Conservation (phyloP, 2,888 invertebrate species). For the Mesochorus sp. region DNA sequence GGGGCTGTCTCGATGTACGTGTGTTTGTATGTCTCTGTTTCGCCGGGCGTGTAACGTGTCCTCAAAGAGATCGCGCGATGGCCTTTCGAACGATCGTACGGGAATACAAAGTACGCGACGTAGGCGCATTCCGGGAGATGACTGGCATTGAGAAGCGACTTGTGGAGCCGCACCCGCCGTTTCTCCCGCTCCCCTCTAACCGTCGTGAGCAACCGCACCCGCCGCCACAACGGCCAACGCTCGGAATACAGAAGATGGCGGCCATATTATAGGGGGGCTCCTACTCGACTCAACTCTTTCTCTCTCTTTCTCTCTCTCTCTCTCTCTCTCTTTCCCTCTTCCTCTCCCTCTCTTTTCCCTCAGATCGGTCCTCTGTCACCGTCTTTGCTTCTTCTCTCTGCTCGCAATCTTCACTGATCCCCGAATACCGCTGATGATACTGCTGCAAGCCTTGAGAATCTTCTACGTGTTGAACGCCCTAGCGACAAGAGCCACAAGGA, state of each 20-base stretch:
- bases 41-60: conserved; percentile 64
- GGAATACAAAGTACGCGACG: conserved; percentile 78
- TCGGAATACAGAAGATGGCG: conserved; percentile 80
- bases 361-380: conserved; percentile 29
- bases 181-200: conserved; percentile 60
- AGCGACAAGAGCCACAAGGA: conserved; percentile 27
- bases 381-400: conserved; percentile 37
- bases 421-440: conserved; percentile 41
- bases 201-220: conserved; percentile 49
- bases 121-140: conserved; percentile 79
- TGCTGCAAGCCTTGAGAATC: conserved; percentile 44
- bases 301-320: conserved; percentile 39
- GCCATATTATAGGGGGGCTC: conserved; percentile 76
- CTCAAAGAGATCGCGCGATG: conserved; percentile 75
- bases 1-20: conserved; percentile 10
- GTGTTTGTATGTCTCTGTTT: conserved; percentile 32
- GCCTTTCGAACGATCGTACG: conserved; percentile 71
- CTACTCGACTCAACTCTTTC: conserved; percentile 57
- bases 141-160: conserved; percentile 80
- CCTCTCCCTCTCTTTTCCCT: conserved; percentile 7
- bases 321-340: conserved; percentile 26
- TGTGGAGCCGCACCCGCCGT: conserved; percentile 72
- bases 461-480: conserved; percentile 54
- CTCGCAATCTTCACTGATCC: conserved; percentile 46
- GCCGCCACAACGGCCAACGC: conserved; percentile 70